Evolutionary conservation across 2,888 invertebrate species (phyloP), one percentile per base, ranked within the genome.

Genomic region (Parnassius glacialis): DNA sequence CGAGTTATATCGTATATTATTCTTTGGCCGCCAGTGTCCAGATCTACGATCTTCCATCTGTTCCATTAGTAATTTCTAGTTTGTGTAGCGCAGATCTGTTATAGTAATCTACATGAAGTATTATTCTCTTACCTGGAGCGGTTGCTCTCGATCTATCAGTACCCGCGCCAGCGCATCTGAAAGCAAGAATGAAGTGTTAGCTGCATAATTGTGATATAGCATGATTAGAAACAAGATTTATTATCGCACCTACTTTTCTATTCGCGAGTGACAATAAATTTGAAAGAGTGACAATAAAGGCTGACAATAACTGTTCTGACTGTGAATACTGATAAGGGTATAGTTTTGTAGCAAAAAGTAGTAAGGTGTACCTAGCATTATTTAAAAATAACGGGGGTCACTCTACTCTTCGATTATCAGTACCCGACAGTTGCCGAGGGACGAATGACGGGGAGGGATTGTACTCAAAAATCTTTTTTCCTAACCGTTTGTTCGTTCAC

Each of bases 71-170:
- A 58, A 59, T 56, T 55, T 45, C 52, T 41, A 58, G 48, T 56
- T 57, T 64, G 57, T 63, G 44, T 61, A 42, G 42, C 20, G 12
- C 53, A 70, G 72, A 74, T 75, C 68, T 64, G 61, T 62, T 67
- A 59, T 64, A 72, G 74, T 75, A 72, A 74, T 75, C 74, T 70
- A 70, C 66, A 68, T 76, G 74, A 75, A 66, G 68, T 70, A 76
- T 73, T 64, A 67, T 65, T 66, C 63, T 66, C 73, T 76, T 73
- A 74, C 76, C 69, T 52, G 66, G 55, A 61, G 60, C 64, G 59
- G 68, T 70, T 70, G 59, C 48, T 44, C 57, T 59, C 64, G 60
- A 59, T 50, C 63, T 68, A 69, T 67, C 64, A 57, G 45, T 59
- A 54, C 61, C 50, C 52, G 57, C 59, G 55, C 70, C 53, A 54